Conservation (phyloP, 2,888 invertebrate genomes). For the Xanthia togata region DNA sequence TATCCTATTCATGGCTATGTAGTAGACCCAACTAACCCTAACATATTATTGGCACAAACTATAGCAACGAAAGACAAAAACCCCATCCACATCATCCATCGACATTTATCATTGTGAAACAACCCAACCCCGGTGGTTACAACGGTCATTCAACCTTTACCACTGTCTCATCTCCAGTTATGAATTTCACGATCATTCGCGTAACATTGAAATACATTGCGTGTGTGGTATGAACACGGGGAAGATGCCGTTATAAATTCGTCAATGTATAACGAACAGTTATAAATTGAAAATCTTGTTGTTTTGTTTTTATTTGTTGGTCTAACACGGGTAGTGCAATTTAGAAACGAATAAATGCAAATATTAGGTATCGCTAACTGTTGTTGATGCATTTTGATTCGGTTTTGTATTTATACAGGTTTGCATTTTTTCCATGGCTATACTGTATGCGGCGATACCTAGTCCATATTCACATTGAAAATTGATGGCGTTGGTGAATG, state of each 20-base stretch:
- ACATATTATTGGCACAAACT: slow-evolving; percentile 36
- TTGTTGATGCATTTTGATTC: slow-evolving; percentile 55
- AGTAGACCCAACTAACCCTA: slow-evolving; percentile 26
- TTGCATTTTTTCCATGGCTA: slow-evolving; percentile 26
- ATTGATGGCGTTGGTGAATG: no score
- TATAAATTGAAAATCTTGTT: neutral
- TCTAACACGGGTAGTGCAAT: slow-evolving; percentile 47
- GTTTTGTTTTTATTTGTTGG: slow-evolving; percentile 12
- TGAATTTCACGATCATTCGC: slow-evolving; percentile 32
- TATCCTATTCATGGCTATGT: neutral
- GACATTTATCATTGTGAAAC: slow-evolving; percentile 60
- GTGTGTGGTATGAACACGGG: slow-evolving; percentile 6
- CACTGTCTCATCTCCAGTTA: slow-evolving; percentile 18
- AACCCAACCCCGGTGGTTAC: slow-evolving; percentile 57
- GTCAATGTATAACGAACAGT: neutral
- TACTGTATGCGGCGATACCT: neutral
- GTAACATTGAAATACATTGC: slow-evolving; percentile 44
- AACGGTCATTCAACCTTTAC: slow-evolving; percentile 49
- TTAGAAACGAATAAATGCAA: slow-evolving; percentile 53
- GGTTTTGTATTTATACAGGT: slow-evolving; percentile 28
- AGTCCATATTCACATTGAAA: neutral
- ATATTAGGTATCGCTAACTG: slow-evolving; percentile 44
- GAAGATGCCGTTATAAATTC: neutral
- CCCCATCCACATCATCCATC: slow-evolving; percentile 51
- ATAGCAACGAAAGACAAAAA: slow-evolving; percentile 40